phyloP scores from a whole-genome alignment of 2,888 invertebrate species.

The Hydrotaea cyrtoneurina region DNA sequence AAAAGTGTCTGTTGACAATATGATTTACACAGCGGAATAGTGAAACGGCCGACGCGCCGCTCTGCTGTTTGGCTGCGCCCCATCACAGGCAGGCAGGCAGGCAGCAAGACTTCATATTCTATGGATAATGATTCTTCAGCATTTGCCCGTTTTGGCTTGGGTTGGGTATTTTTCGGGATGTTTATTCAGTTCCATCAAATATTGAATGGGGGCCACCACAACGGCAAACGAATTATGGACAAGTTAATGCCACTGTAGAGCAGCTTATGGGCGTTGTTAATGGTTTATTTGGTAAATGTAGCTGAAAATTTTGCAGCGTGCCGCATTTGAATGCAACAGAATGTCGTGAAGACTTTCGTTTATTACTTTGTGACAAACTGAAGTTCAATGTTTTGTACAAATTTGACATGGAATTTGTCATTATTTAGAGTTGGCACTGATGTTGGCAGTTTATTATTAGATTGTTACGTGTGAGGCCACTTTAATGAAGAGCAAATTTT shows the following conservation, averaged over 20 bases:
- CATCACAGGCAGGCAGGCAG: too few species aligned
- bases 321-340: neutral
- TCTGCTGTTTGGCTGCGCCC: too few species aligned
- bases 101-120: neutral
- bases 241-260: neutral
- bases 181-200: neutral
- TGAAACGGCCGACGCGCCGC: neutral
- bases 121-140: constrained; percentile 15
- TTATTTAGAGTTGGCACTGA: neutral
- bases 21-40: constrained; percentile 58
- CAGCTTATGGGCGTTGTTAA: constrained; percentile 15
- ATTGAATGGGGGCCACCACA: constrained; percentile 8
- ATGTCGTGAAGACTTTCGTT: neutral
- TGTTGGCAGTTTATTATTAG: neutral
- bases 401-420: constrained; percentile 30
- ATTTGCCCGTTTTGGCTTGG: neutral
- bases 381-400: constrained; percentile 38
- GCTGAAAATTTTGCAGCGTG: constrained; percentile 41
- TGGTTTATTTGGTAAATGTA: constrained; percentile 60
- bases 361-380: neutral
- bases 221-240: constrained; percentile 2
- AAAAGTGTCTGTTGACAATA: constrained; percentile 69
- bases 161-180: neutral
- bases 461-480: neutral
- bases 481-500: neutral